These are phyloP conservation scores for Pseudorasbora parva DNA, from an alignment of 2,113 vertebrate species.

Conservation along the genomic window DNA sequence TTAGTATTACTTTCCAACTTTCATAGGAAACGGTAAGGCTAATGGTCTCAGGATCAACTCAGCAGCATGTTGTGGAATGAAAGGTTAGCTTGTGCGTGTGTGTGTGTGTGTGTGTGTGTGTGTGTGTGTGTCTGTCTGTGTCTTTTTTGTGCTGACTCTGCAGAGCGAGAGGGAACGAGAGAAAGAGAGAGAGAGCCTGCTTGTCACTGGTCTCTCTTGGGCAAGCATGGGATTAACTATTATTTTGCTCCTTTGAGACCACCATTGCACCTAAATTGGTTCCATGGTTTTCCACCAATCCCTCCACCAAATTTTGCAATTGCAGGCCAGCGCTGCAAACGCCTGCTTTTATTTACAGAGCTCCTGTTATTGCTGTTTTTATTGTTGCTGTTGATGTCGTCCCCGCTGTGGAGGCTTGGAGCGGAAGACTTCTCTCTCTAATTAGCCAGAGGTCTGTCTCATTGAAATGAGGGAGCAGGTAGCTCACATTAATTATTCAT, in stretches of 20 bases:
- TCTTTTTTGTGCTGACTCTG: slow-evolving; percentile 69
- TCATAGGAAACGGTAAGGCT: slow-evolving; percentile 63
- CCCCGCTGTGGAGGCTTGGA: slow-evolving; percentile 59
- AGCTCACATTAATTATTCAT: slow-evolving; percentile 77
- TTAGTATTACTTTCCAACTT: slow-evolving; percentile 66
- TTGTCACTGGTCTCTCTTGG: slow-evolving; percentile 61
- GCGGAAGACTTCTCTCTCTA: slow-evolving; percentile 71
- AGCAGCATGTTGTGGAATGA: slow-evolving; percentile 66
- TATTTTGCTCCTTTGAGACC: slow-evolving; percentile 66
- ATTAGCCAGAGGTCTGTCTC: slow-evolving; percentile 74
- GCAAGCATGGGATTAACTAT: slow-evolving; percentile 73
- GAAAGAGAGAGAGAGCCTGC: slow-evolving; percentile 41
- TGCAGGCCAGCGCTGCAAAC: not conserved
- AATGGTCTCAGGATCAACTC: slow-evolving; percentile 66
- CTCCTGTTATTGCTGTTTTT: slow-evolving; percentile 45
- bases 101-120: slow-evolving; percentile 4
- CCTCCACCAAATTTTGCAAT: slow-evolving; percentile 25
- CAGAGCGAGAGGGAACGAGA: slow-evolving; percentile 45
- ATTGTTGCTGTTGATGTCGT: slow-evolving; percentile 62
- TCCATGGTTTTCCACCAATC: slow-evolving; percentile 51
- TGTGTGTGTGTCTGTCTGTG: slow-evolving; percentile 25
- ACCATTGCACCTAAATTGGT: slow-evolving; percentile 68
- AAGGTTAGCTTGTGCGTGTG: slow-evolving; percentile 48
- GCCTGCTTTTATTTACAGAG: slow-evolving; percentile 56
- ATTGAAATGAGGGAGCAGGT: slow-evolving; percentile 71